These are phyloP conservation scores for Chiloscyllium plagiosum DNA, from an alignment of 2,113 vertebrate species.

Conservation along the genomic window DNA sequence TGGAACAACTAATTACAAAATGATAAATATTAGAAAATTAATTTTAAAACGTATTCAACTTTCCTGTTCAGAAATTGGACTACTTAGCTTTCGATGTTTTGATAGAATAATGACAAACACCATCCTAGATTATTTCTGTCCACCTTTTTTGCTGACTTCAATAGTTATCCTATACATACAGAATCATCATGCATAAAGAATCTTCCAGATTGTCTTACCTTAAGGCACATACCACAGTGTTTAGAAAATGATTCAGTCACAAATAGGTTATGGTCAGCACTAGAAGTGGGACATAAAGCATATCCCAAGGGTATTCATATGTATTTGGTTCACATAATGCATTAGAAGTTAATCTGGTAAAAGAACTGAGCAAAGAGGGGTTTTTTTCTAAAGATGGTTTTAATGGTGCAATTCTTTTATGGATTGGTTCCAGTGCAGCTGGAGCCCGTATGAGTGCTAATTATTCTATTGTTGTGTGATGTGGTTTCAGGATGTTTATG, in stretches of 20 bases:
- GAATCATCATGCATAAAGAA: neutral
- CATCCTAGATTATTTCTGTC: neutral
- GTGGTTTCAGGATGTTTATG: slow-evolving; percentile 25
- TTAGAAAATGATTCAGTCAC: neutral
- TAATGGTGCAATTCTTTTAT: slow-evolving; percentile 33
- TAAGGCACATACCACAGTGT: neutral
- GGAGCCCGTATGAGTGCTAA: slow-evolving; percentile 27
- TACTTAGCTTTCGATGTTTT: neutral
- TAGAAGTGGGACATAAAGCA: neutral
- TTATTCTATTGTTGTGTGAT: slow-evolving; percentile 35
- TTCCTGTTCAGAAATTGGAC: neutral
- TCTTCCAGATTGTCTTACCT: slow-evolving; percentile 19
- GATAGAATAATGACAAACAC: neutral
- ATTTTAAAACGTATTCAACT: neutral
- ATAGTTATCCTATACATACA: neutral
- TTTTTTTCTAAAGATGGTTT: slow-evolving; percentile 25
- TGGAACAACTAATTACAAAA: neutral
- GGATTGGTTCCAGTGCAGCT: slow-evolving; percentile 26
- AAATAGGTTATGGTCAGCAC: slow-evolving; percentile 27
- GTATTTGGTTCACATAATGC: slow-evolving; percentile 23
- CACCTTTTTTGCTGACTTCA: neutral
- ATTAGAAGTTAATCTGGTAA: slow-evolving; percentile 34
- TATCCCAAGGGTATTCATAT: slow-evolving; percentile 33
- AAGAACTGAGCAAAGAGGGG: neutral
- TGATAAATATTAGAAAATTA: neutral